Percentiles rank a stretch among this genome's conserved stretches.
phyloP scores from a whole-genome alignment of 2,888 invertebrate genomes.

The Koerneria pararmatus region DNA sequence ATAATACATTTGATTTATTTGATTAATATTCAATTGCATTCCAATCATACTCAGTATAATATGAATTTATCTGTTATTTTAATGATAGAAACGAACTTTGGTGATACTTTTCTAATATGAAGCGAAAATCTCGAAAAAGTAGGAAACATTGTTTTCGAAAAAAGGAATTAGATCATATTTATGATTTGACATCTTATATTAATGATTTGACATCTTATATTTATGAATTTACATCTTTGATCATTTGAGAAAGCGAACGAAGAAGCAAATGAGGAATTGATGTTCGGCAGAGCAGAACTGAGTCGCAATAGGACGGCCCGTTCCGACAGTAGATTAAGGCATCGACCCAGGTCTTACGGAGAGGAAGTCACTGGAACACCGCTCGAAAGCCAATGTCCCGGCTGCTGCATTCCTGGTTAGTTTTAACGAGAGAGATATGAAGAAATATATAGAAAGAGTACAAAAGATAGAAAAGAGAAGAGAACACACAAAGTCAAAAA shows the following conservation, averaged over 20 bases:
- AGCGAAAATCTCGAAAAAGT: not conserved
- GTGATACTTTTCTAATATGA: not conserved
- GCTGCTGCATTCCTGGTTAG: constrained; percentile 28
- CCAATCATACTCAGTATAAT: no score
- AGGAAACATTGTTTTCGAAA: not conserved
- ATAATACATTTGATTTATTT: no score
- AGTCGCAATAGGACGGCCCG: constrained; percentile 37
- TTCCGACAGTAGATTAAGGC: constrained; percentile 24
- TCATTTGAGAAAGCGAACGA: constrained; percentile 42
- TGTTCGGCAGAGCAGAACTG: constrained; percentile 36
- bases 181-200: not conserved
- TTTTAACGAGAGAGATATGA: no score
- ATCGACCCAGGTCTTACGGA: constrained; percentile 20
- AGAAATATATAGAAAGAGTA: no score
- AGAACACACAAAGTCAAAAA: not conserved
- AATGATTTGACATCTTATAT: not conserved
- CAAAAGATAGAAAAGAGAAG: no score
- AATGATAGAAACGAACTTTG: no score
- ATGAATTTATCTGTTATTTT: no score
- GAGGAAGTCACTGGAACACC: constrained; percentile 52
- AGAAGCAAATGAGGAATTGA: constrained; percentile 43
- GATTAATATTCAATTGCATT: no score
- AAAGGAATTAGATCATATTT: not conserved
- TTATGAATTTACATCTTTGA: not conserved
- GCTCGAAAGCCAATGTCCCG: constrained; percentile 58